phyloP scores from a whole-genome alignment of 2,888 invertebrate species.

The Aplocera efformata region DNA sequence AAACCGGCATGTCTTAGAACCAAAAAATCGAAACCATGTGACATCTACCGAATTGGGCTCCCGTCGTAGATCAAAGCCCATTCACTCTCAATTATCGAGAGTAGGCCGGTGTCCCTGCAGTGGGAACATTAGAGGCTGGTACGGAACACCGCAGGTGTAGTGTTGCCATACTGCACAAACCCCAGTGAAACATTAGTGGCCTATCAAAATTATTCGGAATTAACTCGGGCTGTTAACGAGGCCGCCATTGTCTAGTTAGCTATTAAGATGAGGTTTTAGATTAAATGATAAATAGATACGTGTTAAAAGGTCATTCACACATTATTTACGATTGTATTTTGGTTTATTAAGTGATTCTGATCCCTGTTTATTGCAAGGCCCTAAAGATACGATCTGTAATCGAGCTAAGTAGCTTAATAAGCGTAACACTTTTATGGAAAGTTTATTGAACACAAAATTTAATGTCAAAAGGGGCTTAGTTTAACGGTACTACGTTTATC shows the following conservation, averaged over 20 bases:
- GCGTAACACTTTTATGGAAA: constrained; percentile 4
- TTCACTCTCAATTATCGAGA: too few relatives aligned
- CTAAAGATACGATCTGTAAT: constrained; percentile 15
- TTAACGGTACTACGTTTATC: too few relatives aligned
- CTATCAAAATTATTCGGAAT: constrained; percentile 29
- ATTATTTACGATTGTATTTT: constrained; percentile 24
- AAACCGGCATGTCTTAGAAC: too few relatives aligned
- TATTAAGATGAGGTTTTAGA: constrained; percentile 36
- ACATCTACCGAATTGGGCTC: too few relatives aligned
- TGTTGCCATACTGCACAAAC: too few relatives aligned
- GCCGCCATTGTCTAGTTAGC: constrained; percentile 30
- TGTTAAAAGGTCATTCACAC: constrained; percentile 33
- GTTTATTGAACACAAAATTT: background rate
- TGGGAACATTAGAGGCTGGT: too few relatives aligned
- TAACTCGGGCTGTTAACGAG: constrained; percentile 20
- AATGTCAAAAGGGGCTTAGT: too few relatives aligned
- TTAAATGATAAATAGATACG: constrained; percentile 32
- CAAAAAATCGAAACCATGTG: too few relatives aligned
- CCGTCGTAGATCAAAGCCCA: too few relatives aligned
- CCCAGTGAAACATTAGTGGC: background rate
- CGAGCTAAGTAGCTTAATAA: constrained; percentile 12
- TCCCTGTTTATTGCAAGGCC: constrained; percentile 16
- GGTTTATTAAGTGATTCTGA: constrained; percentile 18
- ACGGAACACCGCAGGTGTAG: too few relatives aligned
- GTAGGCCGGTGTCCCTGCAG: too few relatives aligned